Evolutionary conservation across 2,797 vertebrate species (phyloP).

Genomic region (Acipenser oxyrinchus): DNA sequence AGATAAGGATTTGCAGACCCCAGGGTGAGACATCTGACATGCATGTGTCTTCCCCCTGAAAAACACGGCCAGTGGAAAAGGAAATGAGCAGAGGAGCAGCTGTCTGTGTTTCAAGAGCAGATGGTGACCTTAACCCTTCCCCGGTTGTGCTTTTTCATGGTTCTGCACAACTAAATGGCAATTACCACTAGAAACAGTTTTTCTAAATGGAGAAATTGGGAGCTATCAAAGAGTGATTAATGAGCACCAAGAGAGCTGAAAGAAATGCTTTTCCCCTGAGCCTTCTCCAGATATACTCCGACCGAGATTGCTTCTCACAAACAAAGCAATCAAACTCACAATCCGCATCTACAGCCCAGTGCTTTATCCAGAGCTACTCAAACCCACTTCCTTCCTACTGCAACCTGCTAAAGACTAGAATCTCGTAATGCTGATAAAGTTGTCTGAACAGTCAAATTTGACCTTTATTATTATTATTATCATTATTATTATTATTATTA

Average conservation of each 20-base stretch:
- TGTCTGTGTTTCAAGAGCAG: conserved; percentile 20
- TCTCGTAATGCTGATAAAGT: no score
- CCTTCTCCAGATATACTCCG: not conserved
- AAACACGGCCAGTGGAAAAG: conserved; percentile 13
- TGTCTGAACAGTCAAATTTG: no score
- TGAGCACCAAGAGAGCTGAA: not conserved
- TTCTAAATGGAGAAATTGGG: conserved; percentile 18
- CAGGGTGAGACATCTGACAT: no score
- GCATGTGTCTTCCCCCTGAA: conserved; percentile 3
- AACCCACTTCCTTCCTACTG: no score
- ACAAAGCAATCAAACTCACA: no score
- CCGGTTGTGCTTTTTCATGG: conserved; percentile 7
- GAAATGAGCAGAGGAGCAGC: conserved; percentile 5
- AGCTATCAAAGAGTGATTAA: conserved; percentile 20
- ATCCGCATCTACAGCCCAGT: no score
- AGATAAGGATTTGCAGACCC: no score
- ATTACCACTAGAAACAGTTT: conserved; percentile 18
- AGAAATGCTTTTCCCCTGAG: conserved; percentile 1
- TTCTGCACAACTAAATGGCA: conserved; percentile 14
- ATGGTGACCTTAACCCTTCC: conserved; percentile 14
- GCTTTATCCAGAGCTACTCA: no score
- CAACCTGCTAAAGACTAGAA: no score
- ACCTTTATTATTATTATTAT: no score
- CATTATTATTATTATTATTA: no score
- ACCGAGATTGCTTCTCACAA: no score